Conservation (phyloP, 2,888 invertebrate genomes). For the Nomada ferruginata region DNA sequence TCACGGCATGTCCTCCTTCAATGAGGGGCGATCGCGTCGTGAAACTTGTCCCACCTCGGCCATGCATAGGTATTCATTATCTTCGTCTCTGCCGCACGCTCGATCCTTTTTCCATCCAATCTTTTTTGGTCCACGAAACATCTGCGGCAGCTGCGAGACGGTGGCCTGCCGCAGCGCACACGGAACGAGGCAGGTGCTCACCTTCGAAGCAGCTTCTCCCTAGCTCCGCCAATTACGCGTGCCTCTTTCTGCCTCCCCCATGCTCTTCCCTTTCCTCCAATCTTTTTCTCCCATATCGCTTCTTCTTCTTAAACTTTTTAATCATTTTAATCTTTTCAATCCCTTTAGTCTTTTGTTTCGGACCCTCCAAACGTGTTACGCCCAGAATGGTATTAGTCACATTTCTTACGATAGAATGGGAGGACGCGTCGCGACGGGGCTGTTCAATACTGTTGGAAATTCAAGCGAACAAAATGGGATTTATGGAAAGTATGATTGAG, state of each 20-base stretch:
- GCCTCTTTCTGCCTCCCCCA: slow-evolving; percentile 76
- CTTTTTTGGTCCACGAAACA: slow-evolving; percentile 79
- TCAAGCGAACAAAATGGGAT: background rate
- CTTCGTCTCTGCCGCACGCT: slow-evolving; percentile 66
- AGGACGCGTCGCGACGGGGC: too few species aligned
- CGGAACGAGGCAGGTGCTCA: slow-evolving; percentile 78
- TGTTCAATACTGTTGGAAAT: too few species aligned
- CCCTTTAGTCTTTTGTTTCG: too few species aligned
- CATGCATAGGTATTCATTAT: slow-evolving; percentile 78
- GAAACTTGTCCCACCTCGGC: slow-evolving; percentile 78
- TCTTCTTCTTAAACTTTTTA: too few species aligned
- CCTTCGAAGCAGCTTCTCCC: slow-evolving; percentile 67
- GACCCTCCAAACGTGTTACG: too few species aligned
- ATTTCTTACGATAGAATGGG: too few species aligned
- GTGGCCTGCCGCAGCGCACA: slow-evolving; percentile 73
- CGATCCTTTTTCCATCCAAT: slow-evolving; percentile 67
- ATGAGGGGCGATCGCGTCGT: slow-evolving; percentile 70
- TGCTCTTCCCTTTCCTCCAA: slow-evolving; percentile 35
- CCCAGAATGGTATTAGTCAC: too few species aligned
- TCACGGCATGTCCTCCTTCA: slow-evolving; percentile 71
- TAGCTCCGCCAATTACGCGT: slow-evolving; percentile 77
- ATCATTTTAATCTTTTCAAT: too few species aligned
- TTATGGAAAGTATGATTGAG: background rate
- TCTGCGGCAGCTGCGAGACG: slow-evolving; percentile 83
- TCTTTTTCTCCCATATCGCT: slow-evolving; percentile 31